Evolutionary conservation across 2,797 vertebrate species (phyloP).

Genomic region (Falco novaeseelandiae): DNA sequence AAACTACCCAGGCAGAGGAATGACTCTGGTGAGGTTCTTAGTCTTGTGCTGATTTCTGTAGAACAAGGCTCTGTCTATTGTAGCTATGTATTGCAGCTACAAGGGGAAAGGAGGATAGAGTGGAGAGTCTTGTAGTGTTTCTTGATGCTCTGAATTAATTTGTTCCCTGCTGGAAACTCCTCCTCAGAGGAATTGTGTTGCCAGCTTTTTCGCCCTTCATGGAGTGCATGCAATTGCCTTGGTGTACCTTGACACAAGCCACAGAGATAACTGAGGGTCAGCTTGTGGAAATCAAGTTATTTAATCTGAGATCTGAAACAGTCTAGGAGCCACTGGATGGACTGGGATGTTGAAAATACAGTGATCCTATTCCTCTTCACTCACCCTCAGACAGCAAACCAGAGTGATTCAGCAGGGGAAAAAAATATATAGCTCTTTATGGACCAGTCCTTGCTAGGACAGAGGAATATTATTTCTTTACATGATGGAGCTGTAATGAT

Average conservation of each 20-base stretch:
- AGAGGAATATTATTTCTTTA: background rate
- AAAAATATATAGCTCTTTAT: background rate
- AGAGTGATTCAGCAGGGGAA: background rate
- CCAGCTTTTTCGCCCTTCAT: background rate
- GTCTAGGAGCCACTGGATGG: background rate
- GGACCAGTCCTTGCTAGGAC: background rate
- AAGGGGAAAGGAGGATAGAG: background rate
- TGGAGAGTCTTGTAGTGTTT: background rate
- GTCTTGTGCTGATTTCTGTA: background rate
- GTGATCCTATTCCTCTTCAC: background rate
- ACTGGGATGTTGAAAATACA: background rate
- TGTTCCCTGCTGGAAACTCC: background rate
- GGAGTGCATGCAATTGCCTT: background rate
- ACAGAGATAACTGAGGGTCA: background rate
- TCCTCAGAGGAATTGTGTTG: background rate
- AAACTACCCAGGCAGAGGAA: background rate
- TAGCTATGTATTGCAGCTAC: background rate
- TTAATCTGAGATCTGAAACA: background rate
- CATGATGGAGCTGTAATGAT: background rate
- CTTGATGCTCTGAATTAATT: background rate
- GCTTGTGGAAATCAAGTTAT: background rate
- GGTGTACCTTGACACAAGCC: background rate
- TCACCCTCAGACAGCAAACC: background rate
- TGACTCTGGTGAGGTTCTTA: background rate
- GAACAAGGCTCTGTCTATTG: background rate